Evolutionary conservation across 2,888 invertebrate genomes (phyloP).

Genomic region (Spisula solida): DNA sequence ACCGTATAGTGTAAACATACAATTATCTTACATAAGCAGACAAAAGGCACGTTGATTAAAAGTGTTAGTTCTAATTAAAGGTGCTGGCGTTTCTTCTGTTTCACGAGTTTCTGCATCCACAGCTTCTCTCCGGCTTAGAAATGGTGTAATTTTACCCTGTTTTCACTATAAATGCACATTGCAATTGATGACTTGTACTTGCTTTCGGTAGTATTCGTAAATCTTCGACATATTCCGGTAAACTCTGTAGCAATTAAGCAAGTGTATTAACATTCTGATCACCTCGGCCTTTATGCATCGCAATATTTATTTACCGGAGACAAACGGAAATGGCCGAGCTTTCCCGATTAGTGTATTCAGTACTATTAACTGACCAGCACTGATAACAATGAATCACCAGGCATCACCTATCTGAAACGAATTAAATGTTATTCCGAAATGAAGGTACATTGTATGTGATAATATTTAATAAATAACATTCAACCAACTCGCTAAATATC

Average conservation of each 20-base stretch:
- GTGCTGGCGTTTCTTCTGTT: not conserved
- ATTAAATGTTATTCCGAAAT: not conserved
- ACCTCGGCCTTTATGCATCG: too few relatives aligned
- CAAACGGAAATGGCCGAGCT: too few relatives aligned
- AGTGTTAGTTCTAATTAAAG: not conserved
- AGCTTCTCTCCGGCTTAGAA: too few relatives aligned
- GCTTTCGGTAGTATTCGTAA: not conserved
- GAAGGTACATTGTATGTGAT: not conserved
- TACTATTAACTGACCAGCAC: too few relatives aligned
- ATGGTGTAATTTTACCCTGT: too few relatives aligned
- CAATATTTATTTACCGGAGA: too few relatives aligned
- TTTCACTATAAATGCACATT: not conserved
- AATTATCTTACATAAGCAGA: not conserved
- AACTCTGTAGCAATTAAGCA: not conserved
- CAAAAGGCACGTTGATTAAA: conserved; percentile 5
- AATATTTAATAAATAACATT: not conserved
- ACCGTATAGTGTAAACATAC: conserved; percentile 29
- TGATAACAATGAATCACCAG: too few relatives aligned
- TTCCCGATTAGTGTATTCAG: too few relatives aligned
- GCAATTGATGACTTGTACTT: not conserved
- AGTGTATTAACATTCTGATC: too few relatives aligned
- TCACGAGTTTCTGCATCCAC: not conserved
- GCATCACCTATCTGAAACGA: too few relatives aligned
- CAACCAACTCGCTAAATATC: not conserved
- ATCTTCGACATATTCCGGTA: not conserved